These are phyloP conservation scores for Harlomillsia oculata DNA, from an alignment of 1,140 invertebrate genomes.

Conservation along the genomic window DNA sequence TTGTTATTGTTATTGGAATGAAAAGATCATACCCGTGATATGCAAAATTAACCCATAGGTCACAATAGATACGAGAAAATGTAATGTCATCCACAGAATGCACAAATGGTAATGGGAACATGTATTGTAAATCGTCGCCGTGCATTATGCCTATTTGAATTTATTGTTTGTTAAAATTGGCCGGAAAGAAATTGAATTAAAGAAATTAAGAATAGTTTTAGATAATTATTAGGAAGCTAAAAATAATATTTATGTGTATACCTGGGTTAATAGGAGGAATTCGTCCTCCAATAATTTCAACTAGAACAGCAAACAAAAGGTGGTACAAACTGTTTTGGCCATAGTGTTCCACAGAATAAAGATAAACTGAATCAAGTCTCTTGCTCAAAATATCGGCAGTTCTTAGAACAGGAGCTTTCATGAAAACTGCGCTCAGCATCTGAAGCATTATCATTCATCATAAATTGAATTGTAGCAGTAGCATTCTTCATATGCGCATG, in stretches of 20 bases:
- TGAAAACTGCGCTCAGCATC: not conserved
- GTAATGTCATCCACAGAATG: not conserved
- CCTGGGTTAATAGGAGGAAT: not conserved
- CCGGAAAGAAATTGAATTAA: too few relatives aligned
- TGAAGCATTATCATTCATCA: not conserved
- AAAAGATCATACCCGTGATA: not conserved
- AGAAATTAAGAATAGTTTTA: too few relatives aligned
- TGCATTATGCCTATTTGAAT: not conserved
- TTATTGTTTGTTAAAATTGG: too few relatives aligned
- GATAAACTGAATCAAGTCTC: not conserved
- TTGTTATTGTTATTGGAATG: not conserved
- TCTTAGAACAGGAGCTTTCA: not conserved
- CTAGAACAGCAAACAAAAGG: not conserved
- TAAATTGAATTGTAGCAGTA: not conserved
- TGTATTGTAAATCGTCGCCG: slow-evolving; percentile 7
- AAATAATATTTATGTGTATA: not conserved
- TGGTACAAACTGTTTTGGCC: not conserved
- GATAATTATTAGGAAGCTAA: too few relatives aligned
- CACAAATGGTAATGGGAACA: slow-evolving; percentile 6
- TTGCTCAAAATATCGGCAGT: slow-evolving; percentile 7
- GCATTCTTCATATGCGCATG: not conserved
- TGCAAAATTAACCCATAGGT: slow-evolving; percentile 7
- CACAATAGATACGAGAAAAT: not conserved
- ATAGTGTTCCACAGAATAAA: not conserved
- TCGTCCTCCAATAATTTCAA: not conserved